Conservation (phyloP, 1,140 invertebrate genomes). For the Pseudomyrmex cubaensis region DNA sequence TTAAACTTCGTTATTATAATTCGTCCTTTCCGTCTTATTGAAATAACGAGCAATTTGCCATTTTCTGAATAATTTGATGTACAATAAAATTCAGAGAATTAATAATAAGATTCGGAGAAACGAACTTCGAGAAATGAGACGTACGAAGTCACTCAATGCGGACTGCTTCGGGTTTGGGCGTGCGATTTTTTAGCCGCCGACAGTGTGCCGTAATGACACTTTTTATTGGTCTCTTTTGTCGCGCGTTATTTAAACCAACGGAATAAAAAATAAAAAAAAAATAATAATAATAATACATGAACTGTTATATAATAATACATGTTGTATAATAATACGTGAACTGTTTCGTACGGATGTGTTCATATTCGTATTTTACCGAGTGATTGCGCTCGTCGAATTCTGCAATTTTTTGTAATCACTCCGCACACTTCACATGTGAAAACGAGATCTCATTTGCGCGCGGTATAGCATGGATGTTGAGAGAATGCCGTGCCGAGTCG, state of each 20-base stretch:
- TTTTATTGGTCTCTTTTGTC: background rate
- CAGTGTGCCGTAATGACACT: background rate
- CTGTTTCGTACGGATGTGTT: background rate
- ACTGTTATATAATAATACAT: too few species aligned
- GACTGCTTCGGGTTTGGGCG: background rate
- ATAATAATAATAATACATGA: background rate
- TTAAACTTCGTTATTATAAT: constrained; percentile 17
- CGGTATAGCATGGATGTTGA: constrained; percentile 7
- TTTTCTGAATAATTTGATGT: background rate
- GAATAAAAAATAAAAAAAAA: background rate
- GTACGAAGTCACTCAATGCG: background rate
- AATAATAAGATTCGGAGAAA: background rate
- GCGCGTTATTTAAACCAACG: background rate
- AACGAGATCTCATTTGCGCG: constrained; percentile 30
- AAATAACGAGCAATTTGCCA: background rate
- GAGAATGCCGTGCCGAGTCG: background rate
- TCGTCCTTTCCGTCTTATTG: constrained; percentile 2
- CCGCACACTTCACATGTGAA: constrained; percentile 7
- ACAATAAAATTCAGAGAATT: background rate
- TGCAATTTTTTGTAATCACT: constrained; percentile 48
- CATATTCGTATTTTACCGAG: background rate
- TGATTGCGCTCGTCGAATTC: constrained; percentile 24
- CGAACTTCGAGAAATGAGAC: background rate
- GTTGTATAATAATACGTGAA: constrained; percentile 16
- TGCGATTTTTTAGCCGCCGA: constrained; percentile 10